Evolutionary conservation across 2,113 vertebrate species (phyloP), one percentile per base, ranked within the genome.

Genomic region (Pteropus alecto): DNA sequence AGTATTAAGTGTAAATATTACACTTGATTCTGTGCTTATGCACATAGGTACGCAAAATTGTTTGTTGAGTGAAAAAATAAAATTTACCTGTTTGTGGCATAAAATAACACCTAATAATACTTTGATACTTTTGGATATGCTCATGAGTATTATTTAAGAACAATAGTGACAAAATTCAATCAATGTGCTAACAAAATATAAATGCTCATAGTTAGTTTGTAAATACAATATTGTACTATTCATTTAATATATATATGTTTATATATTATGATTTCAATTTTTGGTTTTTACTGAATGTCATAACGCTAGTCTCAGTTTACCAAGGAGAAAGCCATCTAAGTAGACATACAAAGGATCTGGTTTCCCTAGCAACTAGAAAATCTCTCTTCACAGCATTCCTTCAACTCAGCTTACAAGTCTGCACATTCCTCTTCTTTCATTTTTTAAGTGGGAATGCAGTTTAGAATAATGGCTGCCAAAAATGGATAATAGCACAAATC

Each of bases 281-380:
- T 67, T 46, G 63, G 26, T 97, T 97, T 90, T 93, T 16, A 76
- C 51, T 3, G 5, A 97, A 54, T 94, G 68, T 95, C 82, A 91
- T 82, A 96, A 97, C 63, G 76, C 8, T 65, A 97, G 63, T 96
- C 96, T 97, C 51, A 79, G 95, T 97, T 93, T 98, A 84, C 93
- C 95, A 94, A 91, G 58, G 68, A 97, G 94, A 96, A 95, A 77
- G 30, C 16, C 61, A 16, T 95, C 95, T 96, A 97, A 98, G 96
- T 68, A 95, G 76, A 94, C 85, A 87, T 95, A 85, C 79, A 90
- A 96, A 96, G 54, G 94, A 95, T 93, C 65, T 73, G 14, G 97
- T 98, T 98, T 98, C 98, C 97, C 38, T 98, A 95, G 98, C 96
- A 98, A 98, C 98, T 58, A 84, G 89, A 97, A 98, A 95, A 93